Evolutionary conservation across 2,888 invertebrate species (phyloP).

Genomic region (Callosobruchus maculatus): DNA sequence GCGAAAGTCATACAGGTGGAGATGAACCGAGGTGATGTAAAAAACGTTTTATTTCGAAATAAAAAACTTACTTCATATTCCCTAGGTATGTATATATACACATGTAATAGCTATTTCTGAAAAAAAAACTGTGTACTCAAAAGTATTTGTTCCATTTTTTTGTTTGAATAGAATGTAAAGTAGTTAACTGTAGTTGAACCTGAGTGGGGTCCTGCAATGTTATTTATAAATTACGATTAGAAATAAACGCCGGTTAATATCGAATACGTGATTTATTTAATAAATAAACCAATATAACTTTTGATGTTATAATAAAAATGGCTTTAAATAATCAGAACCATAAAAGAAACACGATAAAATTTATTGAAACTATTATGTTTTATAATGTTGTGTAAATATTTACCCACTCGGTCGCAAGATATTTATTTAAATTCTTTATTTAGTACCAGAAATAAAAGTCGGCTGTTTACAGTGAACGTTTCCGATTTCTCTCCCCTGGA

Average conservation of each 20-base stretch:
- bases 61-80: too few species aligned
- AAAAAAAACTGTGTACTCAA: too few species aligned
- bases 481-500: background rate
- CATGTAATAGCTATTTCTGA: too few species aligned
- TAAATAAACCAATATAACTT: constrained; percentile 30
- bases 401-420: constrained; percentile 31
- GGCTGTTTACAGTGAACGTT: background rate
- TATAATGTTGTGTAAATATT: constrained; percentile 35
- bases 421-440: constrained; percentile 36
- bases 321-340: constrained; percentile 34
- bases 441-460: constrained; percentile 34
- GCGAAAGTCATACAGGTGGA: too few species aligned
- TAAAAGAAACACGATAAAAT: constrained; percentile 36
- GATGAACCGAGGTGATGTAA: too few species aligned
- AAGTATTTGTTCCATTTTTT: too few species aligned
- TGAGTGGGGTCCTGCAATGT: background rate
- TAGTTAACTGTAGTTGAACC: background rate
- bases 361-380: constrained; percentile 35
- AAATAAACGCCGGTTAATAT: background rate
- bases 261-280: constrained; percentile 25
- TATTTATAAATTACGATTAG: background rate
- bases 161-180: too few species aligned
- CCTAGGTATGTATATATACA: too few species aligned
- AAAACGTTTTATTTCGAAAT: too few species aligned
- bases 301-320: constrained; percentile 35